A percentile compares a stretch with the other conserved stretches of the same genome.
Conservation (phyloP, 1,140 invertebrate species). For the Hyles vespertilio region DNA sequence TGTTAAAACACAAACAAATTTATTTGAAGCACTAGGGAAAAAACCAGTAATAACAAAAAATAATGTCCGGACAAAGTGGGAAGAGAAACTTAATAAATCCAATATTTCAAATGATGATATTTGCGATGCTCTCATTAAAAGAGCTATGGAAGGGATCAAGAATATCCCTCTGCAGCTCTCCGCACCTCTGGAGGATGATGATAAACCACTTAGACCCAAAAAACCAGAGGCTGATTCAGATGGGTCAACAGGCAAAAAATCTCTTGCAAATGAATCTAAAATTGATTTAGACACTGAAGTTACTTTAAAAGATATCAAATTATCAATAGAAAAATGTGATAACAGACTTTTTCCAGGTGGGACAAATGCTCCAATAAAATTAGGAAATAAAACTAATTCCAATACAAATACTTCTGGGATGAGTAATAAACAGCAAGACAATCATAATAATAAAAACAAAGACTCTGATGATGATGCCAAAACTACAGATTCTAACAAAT, state of each 20-base stretch:
- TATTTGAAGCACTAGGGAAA: constrained; percentile 43
- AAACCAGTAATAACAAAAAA: constrained; percentile 36
- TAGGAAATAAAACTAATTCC: neutral
- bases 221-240: neutral
- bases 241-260: neutral
- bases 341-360: neutral
- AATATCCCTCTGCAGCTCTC: constrained; percentile 34
- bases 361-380: neutral
- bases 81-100: constrained; percentile 62
- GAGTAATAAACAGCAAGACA: neutral
- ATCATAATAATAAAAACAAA: constrained; percentile 2
- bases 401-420: neutral
- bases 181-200: constrained; percentile 20
- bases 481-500: neutral
- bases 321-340: constrained; percentile 10
- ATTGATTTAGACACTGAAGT: neutral
- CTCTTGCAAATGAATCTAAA: neutral
- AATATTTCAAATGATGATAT: constrained; percentile 72
- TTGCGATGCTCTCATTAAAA: constrained; percentile 67
- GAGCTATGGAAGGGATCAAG: constrained; percentile 65
- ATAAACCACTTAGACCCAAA: constrained; percentile 3
- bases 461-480: constrained; percentile 7
- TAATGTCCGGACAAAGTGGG: constrained; percentile 52
- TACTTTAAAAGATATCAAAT: constrained; percentile 2
- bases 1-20: constrained; percentile 58